Evolutionary conservation across 2,113 vertebrate species (phyloP), one percentile per base, ranked within the genome.

Genomic region (Halichoerus grypus): DNA sequence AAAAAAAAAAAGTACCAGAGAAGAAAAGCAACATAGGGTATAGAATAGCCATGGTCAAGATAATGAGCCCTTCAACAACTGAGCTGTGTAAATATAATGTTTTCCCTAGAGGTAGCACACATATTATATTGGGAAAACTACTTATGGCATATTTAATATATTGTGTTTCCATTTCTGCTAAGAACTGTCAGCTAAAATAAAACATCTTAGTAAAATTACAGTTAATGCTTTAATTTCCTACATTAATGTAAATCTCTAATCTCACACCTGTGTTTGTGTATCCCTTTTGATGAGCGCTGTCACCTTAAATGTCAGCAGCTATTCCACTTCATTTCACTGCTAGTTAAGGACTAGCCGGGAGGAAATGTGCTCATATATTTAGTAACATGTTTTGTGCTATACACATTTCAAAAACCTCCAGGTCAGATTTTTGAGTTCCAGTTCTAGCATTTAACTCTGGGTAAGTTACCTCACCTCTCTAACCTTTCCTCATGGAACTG

Each of bases 201-300:
- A 90, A 89, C 84, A 98, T 85, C 97, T 97, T 72, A 94, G 36
- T 82, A 98, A 97, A 94, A 98, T 94, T 97, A 83, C 14, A 89
- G 31, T 96, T 96, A 98, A 98, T 98, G 95, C 65, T 97, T 98
- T 98, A 92, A 98, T 97, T 94, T 97, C 69, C 88, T 84, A 97
- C 76, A 95, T 88, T 95, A 97, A 95, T 85, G 21, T 92, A 97
- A 98, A 98, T 95, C 94, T 98, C 94, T 86, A 69, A 97, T 51
- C 53, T 92, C 94, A 98, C 97, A 98, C 91, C 97, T 98, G 97
- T 97, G 96, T 98, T 96, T 98, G 46, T 42, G 85, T 36, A 90
- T 86, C 71, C 83, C 92, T 98, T 94, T 93, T 98, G 96, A 98
- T 96, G 81, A 92, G 84, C 7, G 92, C 95, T 96, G 92, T 97